Evolutionary conservation across 2,797 vertebrate genomes (phyloP).

Genomic region (Pseudocheirus occidentalis): DNA sequence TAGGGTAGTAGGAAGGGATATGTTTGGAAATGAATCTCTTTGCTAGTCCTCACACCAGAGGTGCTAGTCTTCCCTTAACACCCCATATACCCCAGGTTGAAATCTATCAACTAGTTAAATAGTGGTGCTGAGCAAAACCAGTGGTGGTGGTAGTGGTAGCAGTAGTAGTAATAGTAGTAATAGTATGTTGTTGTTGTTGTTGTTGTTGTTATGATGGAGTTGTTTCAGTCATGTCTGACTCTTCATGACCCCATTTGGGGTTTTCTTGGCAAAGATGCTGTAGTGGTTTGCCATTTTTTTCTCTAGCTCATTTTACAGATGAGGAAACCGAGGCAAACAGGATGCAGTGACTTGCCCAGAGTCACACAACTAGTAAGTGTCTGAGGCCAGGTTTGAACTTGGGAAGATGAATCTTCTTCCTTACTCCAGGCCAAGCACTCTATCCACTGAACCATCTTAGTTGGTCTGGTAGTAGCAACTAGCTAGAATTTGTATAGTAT

Average conservation of each 20-base stretch:
- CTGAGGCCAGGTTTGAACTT: not conserved
- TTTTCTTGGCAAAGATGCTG: not conserved
- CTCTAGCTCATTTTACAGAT: not conserved
- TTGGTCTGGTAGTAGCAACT: not conserved
- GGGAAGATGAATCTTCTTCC: not conserved
- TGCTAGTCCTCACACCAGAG: too few relatives aligned
- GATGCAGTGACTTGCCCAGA: not conserved
- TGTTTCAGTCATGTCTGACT: not conserved
- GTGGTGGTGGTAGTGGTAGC: not conserved
- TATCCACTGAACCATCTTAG: not conserved
- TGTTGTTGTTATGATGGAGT: too few relatives aligned
- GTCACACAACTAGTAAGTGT: not conserved
- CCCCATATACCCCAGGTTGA: not conserved
- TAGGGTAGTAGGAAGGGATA: not conserved
- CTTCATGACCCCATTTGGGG: not conserved
- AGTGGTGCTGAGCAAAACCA: conserved; percentile 17
- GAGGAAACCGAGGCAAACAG: not conserved
- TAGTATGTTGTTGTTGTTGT: too few relatives aligned
- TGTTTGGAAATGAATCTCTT: not conserved
- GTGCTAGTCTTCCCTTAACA: too few relatives aligned
- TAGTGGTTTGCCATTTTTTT: not conserved
- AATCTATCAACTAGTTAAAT: conserved; percentile 16
- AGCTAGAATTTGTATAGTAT: not conserved
- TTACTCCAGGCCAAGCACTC: not conserved
- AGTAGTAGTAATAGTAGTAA: too few relatives aligned